A percentile compares a stretch with the other conserved stretches of the same genome.
Conservation (phyloP, 2,113 vertebrate genomes). For the Bambusicola thoracicus region DNA sequence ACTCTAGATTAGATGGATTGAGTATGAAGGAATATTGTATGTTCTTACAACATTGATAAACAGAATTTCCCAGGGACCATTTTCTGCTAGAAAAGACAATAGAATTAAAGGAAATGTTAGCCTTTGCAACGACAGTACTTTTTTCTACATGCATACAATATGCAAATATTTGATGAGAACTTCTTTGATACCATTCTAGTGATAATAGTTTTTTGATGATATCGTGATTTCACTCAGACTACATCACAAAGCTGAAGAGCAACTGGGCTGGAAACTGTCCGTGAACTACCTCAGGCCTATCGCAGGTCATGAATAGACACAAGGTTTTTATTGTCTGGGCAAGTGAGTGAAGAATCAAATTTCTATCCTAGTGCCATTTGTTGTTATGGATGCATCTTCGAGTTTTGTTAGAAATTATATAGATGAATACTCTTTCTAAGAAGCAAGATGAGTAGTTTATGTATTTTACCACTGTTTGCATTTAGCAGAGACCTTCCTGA, state of each 20-base stretch:
- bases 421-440: not conserved
- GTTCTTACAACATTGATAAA: not conserved
- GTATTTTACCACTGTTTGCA: not conserved
- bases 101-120: not conserved
- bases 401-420: not conserved
- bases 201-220: not conserved
- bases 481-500: not conserved
- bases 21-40: not conserved
- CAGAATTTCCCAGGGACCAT: not conserved
- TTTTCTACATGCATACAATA: not conserved
- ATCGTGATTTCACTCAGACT: not conserved
- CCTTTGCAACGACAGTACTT: not conserved
- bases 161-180: not conserved
- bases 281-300: not conserved
- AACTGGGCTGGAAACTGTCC: not conserved
- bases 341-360: not conserved
- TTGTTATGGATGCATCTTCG: not conserved
- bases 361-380: not conserved
- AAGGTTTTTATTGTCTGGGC: not conserved
- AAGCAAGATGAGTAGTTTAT: not conserved
- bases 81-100: not conserved
- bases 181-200: not conserved
- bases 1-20: not conserved
- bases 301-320: not conserved
- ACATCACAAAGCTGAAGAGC: not conserved